Conservation (phyloP, 2,797 vertebrate species). For the Micrastur ruficollis region DNA sequence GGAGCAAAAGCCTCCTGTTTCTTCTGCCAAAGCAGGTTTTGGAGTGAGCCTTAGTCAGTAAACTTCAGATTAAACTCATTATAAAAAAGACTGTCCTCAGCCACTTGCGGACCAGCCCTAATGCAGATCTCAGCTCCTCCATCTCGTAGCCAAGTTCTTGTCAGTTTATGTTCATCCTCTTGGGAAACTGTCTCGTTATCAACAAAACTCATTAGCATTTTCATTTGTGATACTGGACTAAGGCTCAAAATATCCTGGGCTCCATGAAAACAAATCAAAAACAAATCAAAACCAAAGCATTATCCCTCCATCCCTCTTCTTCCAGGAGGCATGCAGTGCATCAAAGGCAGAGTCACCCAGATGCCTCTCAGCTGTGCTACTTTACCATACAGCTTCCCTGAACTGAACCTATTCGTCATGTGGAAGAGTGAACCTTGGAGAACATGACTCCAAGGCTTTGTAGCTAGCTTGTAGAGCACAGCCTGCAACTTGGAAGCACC, state of each 20-base stretch:
- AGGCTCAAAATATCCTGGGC: background rate
- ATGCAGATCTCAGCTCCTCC: background rate
- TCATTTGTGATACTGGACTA: background rate
- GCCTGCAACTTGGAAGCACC: background rate
- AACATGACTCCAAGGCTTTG: background rate
- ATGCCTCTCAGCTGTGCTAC: background rate
- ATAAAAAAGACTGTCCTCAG: background rate
- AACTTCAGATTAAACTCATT: background rate
- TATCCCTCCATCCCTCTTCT: background rate
- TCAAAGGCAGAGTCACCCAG: background rate
- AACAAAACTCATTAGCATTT: background rate
- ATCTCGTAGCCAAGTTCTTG: background rate
- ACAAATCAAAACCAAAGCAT: background rate
- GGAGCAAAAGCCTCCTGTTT: background rate
- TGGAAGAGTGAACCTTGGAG: background rate
- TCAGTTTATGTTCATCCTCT: background rate
- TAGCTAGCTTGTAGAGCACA: background rate
- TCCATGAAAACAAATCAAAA: background rate
- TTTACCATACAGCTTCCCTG: background rate
- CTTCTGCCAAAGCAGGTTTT: background rate
- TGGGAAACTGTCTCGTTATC: background rate
- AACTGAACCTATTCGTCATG: background rate
- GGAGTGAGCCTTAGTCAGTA: background rate
- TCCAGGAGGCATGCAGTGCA: background rate
- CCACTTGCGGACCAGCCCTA: background rate